Percentiles rank a stretch among this genome's conserved stretches.
Evolutionary conservation across 2,888 invertebrate species (phyloP).

Genomic region (Latrodectus hesperus): DNA sequence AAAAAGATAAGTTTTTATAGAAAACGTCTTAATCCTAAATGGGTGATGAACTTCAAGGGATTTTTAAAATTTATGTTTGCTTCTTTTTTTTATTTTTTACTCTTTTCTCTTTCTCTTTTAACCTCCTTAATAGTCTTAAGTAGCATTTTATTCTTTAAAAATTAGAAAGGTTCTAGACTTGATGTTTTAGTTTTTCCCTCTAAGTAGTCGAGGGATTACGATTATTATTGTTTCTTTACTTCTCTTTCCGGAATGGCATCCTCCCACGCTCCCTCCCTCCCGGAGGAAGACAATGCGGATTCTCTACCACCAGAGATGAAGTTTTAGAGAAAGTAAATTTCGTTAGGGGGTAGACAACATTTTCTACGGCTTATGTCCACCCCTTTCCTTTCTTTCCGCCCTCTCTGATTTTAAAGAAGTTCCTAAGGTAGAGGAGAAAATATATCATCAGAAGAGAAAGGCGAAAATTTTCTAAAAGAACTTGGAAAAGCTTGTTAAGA

Average conservation of each 20-base stretch:
- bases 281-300: no score
- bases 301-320: no score
- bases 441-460: neutral
- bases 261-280: neutral
- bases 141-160: slow-evolving; percentile 36
- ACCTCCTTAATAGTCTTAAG: slow-evolving; percentile 51
- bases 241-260: slow-evolving; percentile 1
- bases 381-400: neutral
- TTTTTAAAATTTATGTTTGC: slow-evolving; percentile 18
- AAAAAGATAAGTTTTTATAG: neutral
- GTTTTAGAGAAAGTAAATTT: no score
- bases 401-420: neutral
- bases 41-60: slow-evolving; percentile 33
- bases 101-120: slow-evolving; percentile 13
- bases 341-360: neutral
- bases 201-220: slow-evolving; percentile 49
- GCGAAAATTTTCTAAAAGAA: neutral
- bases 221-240: slow-evolving; percentile 40
- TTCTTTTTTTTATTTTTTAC: neutral
- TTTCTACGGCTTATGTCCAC: neutral
- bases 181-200: slow-evolving; percentile 3
- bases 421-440: neutral
- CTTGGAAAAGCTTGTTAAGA: neutral
- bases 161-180: neutral
- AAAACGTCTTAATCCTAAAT: slow-evolving; percentile 38